Conservation (phyloP, 2,888 invertebrate genomes). For the Cecidostiba fungosa region DNA sequence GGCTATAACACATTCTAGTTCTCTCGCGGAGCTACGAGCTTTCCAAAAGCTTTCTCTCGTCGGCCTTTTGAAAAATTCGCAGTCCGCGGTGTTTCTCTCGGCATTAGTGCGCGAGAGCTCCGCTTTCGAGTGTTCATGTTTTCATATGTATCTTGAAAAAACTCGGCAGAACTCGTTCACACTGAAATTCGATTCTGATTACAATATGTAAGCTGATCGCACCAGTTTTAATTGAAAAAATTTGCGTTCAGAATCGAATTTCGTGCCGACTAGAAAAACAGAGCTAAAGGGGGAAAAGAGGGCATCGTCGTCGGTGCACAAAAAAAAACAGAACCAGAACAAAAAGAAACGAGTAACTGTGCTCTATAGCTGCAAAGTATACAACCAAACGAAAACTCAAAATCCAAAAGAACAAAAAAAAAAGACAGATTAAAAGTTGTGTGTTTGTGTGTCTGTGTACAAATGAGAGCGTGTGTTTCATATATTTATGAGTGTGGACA, state of each 20-base stretch:
- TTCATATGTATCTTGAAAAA: not conserved
- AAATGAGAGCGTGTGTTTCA: not conserved
- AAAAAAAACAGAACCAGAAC: not conserved
- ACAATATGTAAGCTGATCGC: not conserved
- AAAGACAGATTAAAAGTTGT: slow-evolving; percentile 13
- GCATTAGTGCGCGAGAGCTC: not conserved
- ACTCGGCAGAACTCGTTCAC: not conserved
- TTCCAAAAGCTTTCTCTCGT: not conserved
- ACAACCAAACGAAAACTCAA: slow-evolving; percentile 30
- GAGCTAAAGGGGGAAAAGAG: not conserved
- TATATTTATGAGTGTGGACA: slow-evolving; percentile 31
- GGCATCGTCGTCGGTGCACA: not conserved
- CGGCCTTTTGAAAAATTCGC: slow-evolving; percentile 16
- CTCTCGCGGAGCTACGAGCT: not conserved
- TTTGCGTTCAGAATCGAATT: not conserved
- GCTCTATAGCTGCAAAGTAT: slow-evolving; percentile 52
- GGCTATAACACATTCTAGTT: not conserved
- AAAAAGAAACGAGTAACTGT: slow-evolving; percentile 12
- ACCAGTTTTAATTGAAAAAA: not conserved
- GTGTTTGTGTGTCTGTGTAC: slow-evolving; percentile 5
- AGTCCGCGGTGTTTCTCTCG: not conserved
- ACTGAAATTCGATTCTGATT: slow-evolving; percentile 4
- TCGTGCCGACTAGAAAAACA: not conserved
- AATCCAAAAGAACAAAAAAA: not conserved
- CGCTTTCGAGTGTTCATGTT: not conserved